Conservation (phyloP, 2,797 vertebrate genomes). For the Molossus molossus region DNA sequence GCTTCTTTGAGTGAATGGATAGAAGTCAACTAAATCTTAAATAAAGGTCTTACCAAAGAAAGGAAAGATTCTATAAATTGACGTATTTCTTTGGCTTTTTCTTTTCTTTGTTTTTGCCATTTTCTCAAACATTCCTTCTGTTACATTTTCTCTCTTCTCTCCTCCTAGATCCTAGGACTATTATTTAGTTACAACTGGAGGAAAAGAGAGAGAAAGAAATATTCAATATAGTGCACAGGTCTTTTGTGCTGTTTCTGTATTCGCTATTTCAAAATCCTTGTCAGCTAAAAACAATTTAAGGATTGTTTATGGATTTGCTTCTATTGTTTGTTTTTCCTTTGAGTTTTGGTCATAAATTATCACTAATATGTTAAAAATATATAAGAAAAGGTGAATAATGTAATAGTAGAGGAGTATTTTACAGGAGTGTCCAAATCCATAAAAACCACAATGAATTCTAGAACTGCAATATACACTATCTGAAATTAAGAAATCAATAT, state of each 20-base stretch:
- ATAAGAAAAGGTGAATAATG: not conserved
- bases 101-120: not conserved
- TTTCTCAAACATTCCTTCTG: not conserved
- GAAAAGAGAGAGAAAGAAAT: not conserved
- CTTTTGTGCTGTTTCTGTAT: not conserved
- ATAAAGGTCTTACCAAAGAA: not conserved
- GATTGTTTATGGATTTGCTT: not conserved
- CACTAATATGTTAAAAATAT: not conserved
- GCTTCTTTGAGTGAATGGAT: not conserved
- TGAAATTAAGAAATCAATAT: not conserved
- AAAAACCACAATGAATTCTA: constrained; percentile 44
- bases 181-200: not conserved
- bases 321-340: not conserved
- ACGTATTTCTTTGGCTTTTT: not conserved
- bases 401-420: not conserved
- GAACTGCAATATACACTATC: not conserved
- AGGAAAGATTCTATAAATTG: not conserved
- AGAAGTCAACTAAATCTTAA: not conserved
- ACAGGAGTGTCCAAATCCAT: not conserved
- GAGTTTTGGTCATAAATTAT: not conserved
- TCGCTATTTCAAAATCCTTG: not conserved
- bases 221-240: not conserved
- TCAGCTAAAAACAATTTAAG: not conserved
- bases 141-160: not conserved
- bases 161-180: not conserved